Conservation (phyloP, 1,140 invertebrate genomes). For the Pseudomyrmex cubaensis region DNA sequence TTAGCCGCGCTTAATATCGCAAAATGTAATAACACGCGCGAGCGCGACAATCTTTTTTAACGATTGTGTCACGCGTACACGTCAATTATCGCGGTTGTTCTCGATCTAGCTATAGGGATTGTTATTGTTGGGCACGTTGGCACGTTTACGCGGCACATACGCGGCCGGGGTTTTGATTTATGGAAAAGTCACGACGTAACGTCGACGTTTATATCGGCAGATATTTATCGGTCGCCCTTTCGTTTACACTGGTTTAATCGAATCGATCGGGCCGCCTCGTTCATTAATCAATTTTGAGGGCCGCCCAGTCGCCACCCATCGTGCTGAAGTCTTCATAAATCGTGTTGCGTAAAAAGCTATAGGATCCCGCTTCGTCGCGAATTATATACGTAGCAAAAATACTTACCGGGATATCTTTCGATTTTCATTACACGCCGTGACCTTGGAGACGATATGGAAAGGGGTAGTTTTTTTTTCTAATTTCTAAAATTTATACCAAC, state of each 20-base stretch:
- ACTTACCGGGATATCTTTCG: neutral
- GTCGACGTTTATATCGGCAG: slow-evolving; percentile 75
- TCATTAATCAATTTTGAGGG: slow-evolving; percentile 76
- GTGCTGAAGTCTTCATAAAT: slow-evolving; percentile 73
- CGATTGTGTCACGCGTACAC: slow-evolving; percentile 51
- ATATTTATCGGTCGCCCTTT: slow-evolving; percentile 75
- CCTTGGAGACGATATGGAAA: neutral
- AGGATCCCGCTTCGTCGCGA: neutral
- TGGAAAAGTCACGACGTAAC: slow-evolving; percentile 66
- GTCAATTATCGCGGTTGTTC: slow-evolving; percentile 56
- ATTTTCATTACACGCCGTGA: slow-evolving; percentile 15
- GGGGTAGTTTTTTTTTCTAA: neutral
- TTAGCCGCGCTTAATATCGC: slow-evolving; percentile 45
- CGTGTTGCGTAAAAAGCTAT: slow-evolving; percentile 51
- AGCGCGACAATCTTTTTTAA: slow-evolving; percentile 29
- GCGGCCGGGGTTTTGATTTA: slow-evolving; percentile 61
- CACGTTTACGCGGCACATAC: slow-evolving; percentile 55
- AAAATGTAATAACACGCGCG: slow-evolving; percentile 33
- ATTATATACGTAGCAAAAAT: slow-evolving; percentile 22
- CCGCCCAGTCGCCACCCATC: slow-evolving; percentile 58
- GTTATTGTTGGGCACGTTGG: slow-evolving; percentile 63
- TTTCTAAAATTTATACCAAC: too few species aligned
- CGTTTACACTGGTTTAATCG: slow-evolving; percentile 77
- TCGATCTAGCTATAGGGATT: slow-evolving; percentile 51
- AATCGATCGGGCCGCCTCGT: slow-evolving; percentile 69